phyloP scores from a whole-genome alignment of 2,888 invertebrate species.

The Leptopterna dolabrata region DNA sequence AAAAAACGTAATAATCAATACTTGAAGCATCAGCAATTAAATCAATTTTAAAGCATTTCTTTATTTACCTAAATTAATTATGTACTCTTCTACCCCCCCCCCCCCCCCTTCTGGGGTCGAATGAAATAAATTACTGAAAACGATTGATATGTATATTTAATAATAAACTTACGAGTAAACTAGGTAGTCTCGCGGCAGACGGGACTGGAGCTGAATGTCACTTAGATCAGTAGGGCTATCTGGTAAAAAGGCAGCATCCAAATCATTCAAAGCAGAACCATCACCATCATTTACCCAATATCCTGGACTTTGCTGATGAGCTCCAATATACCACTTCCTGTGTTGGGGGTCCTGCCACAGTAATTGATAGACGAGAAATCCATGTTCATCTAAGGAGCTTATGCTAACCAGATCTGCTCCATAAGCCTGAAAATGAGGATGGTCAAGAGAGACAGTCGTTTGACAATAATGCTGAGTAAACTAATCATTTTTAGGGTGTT shows the following conservation, averaged over 20 bases:
- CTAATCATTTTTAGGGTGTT: too few relatives aligned
- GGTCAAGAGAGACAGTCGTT: not conserved
- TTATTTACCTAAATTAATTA: too few relatives aligned
- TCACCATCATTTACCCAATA: constrained; percentile 88
- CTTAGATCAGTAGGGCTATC: constrained; percentile 69
- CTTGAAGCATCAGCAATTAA: too few relatives aligned
- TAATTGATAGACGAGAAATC: constrained; percentile 85
- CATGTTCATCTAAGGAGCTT: constrained; percentile 86
- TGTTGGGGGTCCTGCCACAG: constrained; percentile 86
- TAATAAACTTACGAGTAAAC: constrained; percentile 73
- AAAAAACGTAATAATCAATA: too few relatives aligned
- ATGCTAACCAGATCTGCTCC: constrained; percentile 85
- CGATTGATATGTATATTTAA: too few relatives aligned
- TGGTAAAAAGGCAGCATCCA: constrained; percentile 86
- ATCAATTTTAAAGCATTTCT: too few relatives aligned
- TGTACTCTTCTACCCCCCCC: too few relatives aligned
- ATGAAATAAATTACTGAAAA: too few relatives aligned
- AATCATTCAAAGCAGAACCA: constrained; percentile 79
- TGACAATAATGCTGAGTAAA: not conserved
- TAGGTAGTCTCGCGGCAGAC: constrained; percentile 74
- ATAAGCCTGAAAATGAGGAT: constrained; percentile 71
- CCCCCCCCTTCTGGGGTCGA: too few relatives aligned
- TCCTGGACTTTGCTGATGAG: constrained; percentile 78
- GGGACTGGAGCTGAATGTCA: not conserved
- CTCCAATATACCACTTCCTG: constrained; percentile 87